Base-by-base conservation (phyloP, 1,140 invertebrate genomes). In the Rhizoglyphus robini region DNA sequence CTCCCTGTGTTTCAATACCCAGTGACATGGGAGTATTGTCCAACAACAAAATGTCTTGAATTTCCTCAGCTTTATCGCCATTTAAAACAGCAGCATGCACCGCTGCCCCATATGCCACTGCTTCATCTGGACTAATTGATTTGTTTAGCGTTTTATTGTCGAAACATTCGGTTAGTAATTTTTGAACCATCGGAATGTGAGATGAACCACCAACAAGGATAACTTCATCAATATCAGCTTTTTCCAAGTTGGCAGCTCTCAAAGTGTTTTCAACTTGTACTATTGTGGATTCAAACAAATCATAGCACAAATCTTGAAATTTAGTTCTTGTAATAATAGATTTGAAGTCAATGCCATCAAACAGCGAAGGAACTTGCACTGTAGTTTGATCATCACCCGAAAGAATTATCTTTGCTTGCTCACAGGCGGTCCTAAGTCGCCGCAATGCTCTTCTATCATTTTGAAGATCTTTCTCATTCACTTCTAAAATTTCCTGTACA, bases 1-100 rank as follows among this genome's bases (percentile, higher is more conserved):
- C 81, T 65, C 81, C 81, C 4, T 82, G 72, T 31, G 81, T 82
- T 70, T 83, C 81, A 68, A 82, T 81, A 69, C 81, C 81, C n/a
- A n/a, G n/a, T n/a, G n/a, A n/a, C n/a, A n/a, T n/a, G n/a, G n/a
- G n/a, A n/a, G n/a, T n/a, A n/a, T 2, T 83, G 74, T 2, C n/a
- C n/a, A n/a, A 81, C 82, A 30, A 82, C 71, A 20, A 81, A 81
- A 30, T 80, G 82, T 0, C 82, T 81, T 70, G 82, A 81, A 38
- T 82, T 18, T 4, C 15, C n/a, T 32, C 71, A 64, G n/a, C 65
- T 69, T 30, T 20, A n/a, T n/a, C n/a, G n/a, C 69, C 70, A n/a
- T n/a, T n/a, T n/a, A n/a, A n/a, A n/a, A n/a, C n/a, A n/a, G n/a
- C n/a, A n/a, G n/a, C n/a, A n/a, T 77, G 76, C 23, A 77, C 68